phyloP scores from a whole-genome alignment of 2,113 vertebrate species.

The Dipodomys ordii region DNA sequence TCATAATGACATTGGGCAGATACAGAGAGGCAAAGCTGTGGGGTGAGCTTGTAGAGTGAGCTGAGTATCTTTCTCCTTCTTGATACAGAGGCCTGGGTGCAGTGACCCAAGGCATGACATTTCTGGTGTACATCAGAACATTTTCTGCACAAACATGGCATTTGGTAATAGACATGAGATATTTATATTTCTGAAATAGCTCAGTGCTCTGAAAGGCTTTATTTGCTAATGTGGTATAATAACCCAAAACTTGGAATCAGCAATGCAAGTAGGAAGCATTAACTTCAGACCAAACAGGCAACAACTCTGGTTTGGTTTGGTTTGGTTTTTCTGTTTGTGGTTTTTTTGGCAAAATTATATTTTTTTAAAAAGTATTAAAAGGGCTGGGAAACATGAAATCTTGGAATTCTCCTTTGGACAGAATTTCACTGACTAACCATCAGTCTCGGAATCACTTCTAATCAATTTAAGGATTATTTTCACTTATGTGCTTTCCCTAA shows the following conservation, averaged over 20 bases:
- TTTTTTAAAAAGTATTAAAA: slow-evolving; percentile 6
- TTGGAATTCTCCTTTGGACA: slow-evolving; percentile 62
- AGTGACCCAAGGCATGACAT: not conserved
- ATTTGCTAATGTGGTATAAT: slow-evolving; percentile 66
- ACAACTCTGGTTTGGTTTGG: not conserved
- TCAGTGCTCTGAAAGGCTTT: slow-evolving; percentile 38
- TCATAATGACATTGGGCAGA: slow-evolving; percentile 18
- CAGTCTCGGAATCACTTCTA: slow-evolving; percentile 37
- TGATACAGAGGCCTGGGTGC: not conserved
- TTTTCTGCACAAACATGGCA: slow-evolving; percentile 43
- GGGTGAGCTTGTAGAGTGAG: slow-evolving; percentile 4
- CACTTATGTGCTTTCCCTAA: not conserved
- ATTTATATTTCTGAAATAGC: slow-evolving; percentile 56
- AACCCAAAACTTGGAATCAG: slow-evolving; percentile 66
- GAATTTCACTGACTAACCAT: slow-evolving; percentile 52
- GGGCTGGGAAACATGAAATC: slow-evolving; percentile 49
- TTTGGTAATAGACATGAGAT: not conserved
- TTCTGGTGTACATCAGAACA: slow-evolving; percentile 59
- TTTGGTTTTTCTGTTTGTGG: too few relatives aligned
- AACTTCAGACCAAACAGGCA: slow-evolving; percentile 64
- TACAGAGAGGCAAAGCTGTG: not conserved
- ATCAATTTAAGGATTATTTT: slow-evolving; percentile 71
- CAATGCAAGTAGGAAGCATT: slow-evolving; percentile 69
- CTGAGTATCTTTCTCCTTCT: not conserved
- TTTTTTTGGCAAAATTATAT: slow-evolving; percentile 54